Conservation (phyloP, 2,113 vertebrate species). For the Colius striatus region DNA sequence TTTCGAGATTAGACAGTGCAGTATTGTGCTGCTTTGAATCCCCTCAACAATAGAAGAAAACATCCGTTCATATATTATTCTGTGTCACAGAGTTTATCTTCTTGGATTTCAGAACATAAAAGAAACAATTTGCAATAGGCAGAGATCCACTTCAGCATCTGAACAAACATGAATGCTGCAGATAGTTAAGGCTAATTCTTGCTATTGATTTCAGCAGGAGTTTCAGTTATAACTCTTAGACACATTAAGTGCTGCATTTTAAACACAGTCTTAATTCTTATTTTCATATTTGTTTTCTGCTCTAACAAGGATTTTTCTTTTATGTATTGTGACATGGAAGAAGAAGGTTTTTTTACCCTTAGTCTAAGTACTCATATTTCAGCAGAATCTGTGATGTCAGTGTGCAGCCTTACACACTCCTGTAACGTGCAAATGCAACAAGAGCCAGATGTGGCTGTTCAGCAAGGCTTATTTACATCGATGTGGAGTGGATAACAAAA, state of each 20-base stretch:
- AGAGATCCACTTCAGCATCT: constrained; percentile 28
- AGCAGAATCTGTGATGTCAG: not conserved
- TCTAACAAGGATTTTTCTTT: not conserved
- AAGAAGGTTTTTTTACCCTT: not conserved
- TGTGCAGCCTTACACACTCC: not conserved
- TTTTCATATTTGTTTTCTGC: not conserved
- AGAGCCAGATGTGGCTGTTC: not conserved
- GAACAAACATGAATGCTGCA: constrained; percentile 5
- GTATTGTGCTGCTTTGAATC: not conserved
- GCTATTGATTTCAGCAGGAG: not conserved
- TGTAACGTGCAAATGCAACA: not conserved
- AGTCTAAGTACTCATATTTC: not conserved
- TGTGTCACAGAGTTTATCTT: constrained; percentile 35
- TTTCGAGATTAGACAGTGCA: constrained; percentile 10
- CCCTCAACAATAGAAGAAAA: not conserved
- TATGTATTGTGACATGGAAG: not conserved
- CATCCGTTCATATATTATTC: not conserved
- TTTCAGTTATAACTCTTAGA: constrained; percentile 9
- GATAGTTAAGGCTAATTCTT: not conserved
- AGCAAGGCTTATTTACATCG: not conserved
- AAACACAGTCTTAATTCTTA: not conserved
- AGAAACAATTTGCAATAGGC: not conserved
- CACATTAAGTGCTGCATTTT: not conserved
- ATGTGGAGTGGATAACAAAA: not conserved
- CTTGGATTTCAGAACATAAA: constrained; percentile 21